A percentile compares a stretch with the other conserved stretches of the same genome.
Conservation (phyloP, 1,140 invertebrate species). For the Papilio dardanus region DNA sequence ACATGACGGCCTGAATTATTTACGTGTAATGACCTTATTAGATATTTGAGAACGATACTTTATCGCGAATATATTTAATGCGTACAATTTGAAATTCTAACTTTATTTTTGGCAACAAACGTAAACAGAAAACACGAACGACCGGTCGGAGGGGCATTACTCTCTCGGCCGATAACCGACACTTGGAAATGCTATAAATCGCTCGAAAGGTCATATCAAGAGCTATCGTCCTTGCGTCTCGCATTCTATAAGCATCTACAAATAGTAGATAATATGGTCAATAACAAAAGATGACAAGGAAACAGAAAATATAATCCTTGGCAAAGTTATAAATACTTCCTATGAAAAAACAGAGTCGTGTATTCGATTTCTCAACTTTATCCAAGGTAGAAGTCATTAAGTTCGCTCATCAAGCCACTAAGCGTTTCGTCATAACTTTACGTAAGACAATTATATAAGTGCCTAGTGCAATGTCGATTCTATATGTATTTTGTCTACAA, state of each 20-base stretch:
- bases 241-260: neutral
- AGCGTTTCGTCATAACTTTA: constrained; percentile 70
- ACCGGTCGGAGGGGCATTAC: constrained; percentile 64
- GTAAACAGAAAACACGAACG: constrained; percentile 58
- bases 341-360: constrained; percentile 36
- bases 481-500: constrained; percentile 49
- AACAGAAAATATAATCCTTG: constrained; percentile 13
- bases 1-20: constrained; percentile 55
- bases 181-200: constrained; percentile 29
- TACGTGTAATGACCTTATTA: constrained; percentile 50
- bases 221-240: constrained; percentile 11
- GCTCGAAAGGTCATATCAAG: constrained; percentile 1
- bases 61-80: constrained; percentile 17
- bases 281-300: constrained; percentile 22
- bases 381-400: constrained; percentile 64
- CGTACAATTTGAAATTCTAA: constrained; percentile 41
- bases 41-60: constrained; percentile 44
- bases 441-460: constrained; percentile 73
- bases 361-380: constrained; percentile 43
- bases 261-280: constrained; percentile 14
- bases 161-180: constrained; percentile 46
- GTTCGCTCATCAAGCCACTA: constrained; percentile 58
- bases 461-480: constrained; percentile 62
- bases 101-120: constrained; percentile 56
- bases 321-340: constrained; percentile 17